Evolutionary conservation across 1,140 invertebrate species (phyloP), one percentile per base, ranked within the genome.

Genomic region (Plutomurus gul): DNA sequence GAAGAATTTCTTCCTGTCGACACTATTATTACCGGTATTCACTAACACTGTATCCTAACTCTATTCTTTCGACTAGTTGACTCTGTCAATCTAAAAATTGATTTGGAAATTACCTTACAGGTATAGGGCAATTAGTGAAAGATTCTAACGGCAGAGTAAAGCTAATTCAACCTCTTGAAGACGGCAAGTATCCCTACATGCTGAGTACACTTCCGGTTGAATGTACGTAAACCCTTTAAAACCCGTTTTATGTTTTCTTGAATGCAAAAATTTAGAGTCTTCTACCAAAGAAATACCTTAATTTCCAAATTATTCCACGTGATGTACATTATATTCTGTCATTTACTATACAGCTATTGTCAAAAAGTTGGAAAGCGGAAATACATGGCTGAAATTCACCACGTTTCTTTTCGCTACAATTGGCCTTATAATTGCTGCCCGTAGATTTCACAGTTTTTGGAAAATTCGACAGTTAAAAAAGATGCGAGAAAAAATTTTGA

Each of bases 1-100:
- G 82, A 84, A 46, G 76, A 84, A 30, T 60, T 84, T 51, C 79
- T 84, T 13, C 78, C 80, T 13, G 75, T 84, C 0, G 76, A 81
- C 16, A 79, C 82, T 5, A 46, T 81, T 18, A 75, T 84, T 10
- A 84, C 82, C 18, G 82, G 81, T 7, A n/a, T n/a, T n/a, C n/a
- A n/a, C n/a, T n/a, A n/a, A n/a, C n/a, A n/a, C n/a, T n/a, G n/a
- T n/a, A n/a, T n/a, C n/a, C n/a, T n/a, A n/a, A n/a, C n/a, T n/a
- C n/a, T n/a, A n/a, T n/a, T n/a, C n/a, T n/a, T n/a, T n/a, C n/a
- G n/a, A n/a, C n/a, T n/a, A n/a, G n/a, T n/a, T n/a, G n/a, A n/a
- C n/a, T n/a, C n/a, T n/a, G n/a, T n/a, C n/a, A n/a, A n/a, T n/a
- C n/a, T n/a, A n/a, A n/a, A n/a, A n/a, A n/a, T n/a, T n/a, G n/a